These are phyloP conservation scores for Gephyroberyx darwinii DNA, from an alignment of 2,797 vertebrate species.

Conservation along the genomic window DNA sequence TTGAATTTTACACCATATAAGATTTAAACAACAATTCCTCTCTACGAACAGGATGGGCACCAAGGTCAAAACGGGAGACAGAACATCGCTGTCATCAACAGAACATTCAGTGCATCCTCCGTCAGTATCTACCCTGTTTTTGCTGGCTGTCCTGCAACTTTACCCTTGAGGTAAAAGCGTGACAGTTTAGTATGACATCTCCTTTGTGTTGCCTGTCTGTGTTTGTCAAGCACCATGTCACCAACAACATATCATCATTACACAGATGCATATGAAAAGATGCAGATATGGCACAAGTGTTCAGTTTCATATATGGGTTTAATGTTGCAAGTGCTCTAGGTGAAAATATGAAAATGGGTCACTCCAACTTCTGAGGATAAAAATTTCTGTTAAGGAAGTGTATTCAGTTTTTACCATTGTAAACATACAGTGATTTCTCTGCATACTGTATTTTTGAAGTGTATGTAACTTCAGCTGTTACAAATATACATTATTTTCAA, in stretches of 20 bases:
- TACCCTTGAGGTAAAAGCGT: constrained; percentile 12
- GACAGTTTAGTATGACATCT: constrained; percentile 8
- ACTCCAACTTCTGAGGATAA: neutral
- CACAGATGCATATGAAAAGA: constrained; percentile 24
- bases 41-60: neutral
- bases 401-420: neutral
- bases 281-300: neutral
- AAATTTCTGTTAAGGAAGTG: neutral
- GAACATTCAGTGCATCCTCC: neutral
- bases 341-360: constrained; percentile 37
- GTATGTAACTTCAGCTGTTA: too few relatives aligned
- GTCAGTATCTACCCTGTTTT: neutral
- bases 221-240: constrained; percentile 16
- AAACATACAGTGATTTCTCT: too few relatives aligned
- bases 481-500: too few relatives aligned
- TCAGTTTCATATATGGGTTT: constrained; percentile 28
- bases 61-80: neutral
- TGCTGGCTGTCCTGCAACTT: neutral
- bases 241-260: constrained; percentile 37
- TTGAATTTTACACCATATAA: neutral
- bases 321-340: constrained; percentile 21
- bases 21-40: neutral
- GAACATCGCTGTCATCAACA: neutral
- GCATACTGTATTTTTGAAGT: too few relatives aligned
- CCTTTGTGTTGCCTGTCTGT: constrained; percentile 31